Conservation (phyloP, 2,888 invertebrate genomes). For the Ormyrus rosae region DNA sequence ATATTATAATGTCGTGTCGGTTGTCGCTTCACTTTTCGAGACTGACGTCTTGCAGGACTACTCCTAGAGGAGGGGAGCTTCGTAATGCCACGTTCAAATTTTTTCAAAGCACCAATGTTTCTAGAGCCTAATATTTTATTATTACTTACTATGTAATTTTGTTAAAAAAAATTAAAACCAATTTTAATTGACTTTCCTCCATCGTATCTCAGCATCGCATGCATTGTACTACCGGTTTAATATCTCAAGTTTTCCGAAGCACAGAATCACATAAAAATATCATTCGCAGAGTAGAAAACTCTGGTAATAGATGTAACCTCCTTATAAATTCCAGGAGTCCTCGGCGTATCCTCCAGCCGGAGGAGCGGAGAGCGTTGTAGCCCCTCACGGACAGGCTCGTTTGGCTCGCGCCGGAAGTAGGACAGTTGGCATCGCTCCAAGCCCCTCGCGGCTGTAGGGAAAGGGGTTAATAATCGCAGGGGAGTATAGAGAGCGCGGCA, state of each 20-base stretch:
- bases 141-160: no score
- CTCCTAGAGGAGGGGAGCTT: background rate
- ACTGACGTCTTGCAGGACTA: slow-evolving; percentile 43
- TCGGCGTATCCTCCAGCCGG: background rate
- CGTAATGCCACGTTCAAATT: slow-evolving; percentile 21
- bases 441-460: slow-evolving; percentile 15
- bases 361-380: background rate
- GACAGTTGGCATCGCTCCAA: slow-evolving; percentile 60
- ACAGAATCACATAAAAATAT: slow-evolving; percentile 45
- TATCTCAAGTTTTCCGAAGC: background rate
- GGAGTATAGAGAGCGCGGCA: background rate
- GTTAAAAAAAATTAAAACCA: no score
- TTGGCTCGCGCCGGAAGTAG: slow-evolving; percentile 59
- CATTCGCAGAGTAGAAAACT: slow-evolving; percentile 15
- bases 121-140: no score
- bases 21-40: slow-evolving; percentile 22
- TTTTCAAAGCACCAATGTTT: background rate
- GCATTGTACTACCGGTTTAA: no score
- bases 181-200: no score
- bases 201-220: no score
- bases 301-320: slow-evolving; percentile 31
- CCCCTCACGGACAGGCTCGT: slow-evolving; percentile 42
- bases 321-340: slow-evolving; percentile 33
- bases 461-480: slow-evolving; percentile 50
- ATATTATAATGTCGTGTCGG: background rate